These are phyloP conservation scores for Potorous gilbertii DNA, from an alignment of 2,797 vertebrate genomes.

Conservation along the genomic window DNA sequence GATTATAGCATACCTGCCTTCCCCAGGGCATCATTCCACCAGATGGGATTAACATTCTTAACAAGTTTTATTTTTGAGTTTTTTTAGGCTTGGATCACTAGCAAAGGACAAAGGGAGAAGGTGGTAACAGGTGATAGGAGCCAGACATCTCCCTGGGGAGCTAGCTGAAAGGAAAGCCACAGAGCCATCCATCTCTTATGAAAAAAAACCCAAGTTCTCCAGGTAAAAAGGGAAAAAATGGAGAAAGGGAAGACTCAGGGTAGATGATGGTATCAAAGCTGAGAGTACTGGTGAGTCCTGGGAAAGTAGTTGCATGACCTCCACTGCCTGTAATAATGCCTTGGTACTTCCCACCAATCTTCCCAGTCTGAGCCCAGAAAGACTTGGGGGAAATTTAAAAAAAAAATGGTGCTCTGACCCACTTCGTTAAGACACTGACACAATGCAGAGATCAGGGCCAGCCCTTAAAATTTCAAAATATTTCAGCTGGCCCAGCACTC, in stretches of 20 bases:
- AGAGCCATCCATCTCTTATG: no score
- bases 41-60: no score
- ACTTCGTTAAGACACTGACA: not conserved
- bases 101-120: not conserved
- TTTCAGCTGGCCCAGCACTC: not conserved
- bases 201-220: no score
- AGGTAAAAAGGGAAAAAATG: not conserved
- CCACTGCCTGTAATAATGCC: not conserved
- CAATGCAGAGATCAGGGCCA: not conserved
- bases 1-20: no score
- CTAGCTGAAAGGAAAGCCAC: not conserved
- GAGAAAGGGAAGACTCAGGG: not conserved
- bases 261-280: not conserved
- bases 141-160: not conserved
- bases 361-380: not conserved
- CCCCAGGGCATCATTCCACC: no score
- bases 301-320: not conserved
- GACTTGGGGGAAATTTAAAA: not conserved
- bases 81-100: not conserved
- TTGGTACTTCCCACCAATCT: not conserved
- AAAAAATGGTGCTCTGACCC: not conserved
- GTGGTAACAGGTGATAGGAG: no score
- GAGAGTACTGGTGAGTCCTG: not conserved
- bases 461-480: not conserved
- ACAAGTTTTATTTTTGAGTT: not conserved